Evolutionary conservation across 2,113 vertebrate species (phyloP).

Genomic region (Brachypteracias leptosomus): DNA sequence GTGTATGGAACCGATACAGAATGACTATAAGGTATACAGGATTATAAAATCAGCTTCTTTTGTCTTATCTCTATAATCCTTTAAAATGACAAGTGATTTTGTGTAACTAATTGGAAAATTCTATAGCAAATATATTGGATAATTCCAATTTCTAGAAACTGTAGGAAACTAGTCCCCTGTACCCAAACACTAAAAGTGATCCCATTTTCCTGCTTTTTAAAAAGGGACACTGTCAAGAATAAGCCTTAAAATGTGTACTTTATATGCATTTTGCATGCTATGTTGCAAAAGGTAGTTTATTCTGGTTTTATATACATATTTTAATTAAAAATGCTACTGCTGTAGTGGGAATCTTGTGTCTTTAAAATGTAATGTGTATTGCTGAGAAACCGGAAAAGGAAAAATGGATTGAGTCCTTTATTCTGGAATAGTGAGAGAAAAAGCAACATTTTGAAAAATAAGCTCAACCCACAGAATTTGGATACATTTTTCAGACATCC

Average conservation of each 20-base stretch:
- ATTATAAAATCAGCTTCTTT: slow-evolving; percentile 54
- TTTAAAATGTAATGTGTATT: background rate
- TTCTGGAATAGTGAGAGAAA: background rate
- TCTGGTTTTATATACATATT: background rate
- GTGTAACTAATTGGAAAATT: slow-evolving; percentile 23
- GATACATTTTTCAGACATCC: background rate
- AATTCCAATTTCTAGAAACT: slow-evolving; percentile 10
- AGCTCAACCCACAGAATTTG: slow-evolving; percentile 16
- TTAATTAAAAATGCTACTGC: background rate
- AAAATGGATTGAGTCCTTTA: background rate
- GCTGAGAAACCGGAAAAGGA: background rate
- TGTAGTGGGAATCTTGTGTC: background rate
- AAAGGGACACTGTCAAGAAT: slow-evolving; percentile 58
- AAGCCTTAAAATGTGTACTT: background rate
- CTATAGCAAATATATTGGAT: slow-evolving; percentile 22
- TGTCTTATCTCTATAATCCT: slow-evolving; percentile 30
- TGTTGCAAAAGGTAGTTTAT: background rate
- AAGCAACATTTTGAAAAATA: background rate
- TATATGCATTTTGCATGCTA: background rate
- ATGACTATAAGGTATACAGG: slow-evolving; percentile 53
- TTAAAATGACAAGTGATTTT: slow-evolving; percentile 53
- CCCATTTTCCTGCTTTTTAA: slow-evolving; percentile 21
- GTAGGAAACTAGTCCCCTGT: slow-evolving; percentile 5
- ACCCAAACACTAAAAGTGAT: slow-evolving; percentile 24
- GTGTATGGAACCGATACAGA: slow-evolving; percentile 52